Conservation (phyloP, 2,797 vertebrate genomes). For the Amazonetta brasiliensis region DNA sequence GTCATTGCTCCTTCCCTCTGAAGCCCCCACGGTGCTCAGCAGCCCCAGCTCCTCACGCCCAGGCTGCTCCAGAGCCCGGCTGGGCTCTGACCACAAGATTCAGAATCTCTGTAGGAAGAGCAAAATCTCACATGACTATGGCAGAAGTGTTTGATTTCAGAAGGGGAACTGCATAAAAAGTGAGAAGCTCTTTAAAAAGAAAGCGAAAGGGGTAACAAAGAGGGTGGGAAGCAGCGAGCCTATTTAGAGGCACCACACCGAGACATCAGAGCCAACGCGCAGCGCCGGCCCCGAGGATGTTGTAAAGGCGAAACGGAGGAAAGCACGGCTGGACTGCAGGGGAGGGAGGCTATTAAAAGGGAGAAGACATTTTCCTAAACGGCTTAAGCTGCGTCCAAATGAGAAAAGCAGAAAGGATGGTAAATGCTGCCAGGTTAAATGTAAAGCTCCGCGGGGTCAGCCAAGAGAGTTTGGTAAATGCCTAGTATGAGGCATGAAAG, state of each 20-base stretch:
- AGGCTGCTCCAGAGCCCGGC: background rate
- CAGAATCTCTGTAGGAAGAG: background rate
- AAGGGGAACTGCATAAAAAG: background rate
- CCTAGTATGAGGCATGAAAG: slow-evolving; percentile 6
- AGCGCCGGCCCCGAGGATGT: background rate
- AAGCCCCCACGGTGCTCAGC: background rate
- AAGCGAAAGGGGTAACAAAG: background rate
- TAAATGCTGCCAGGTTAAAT: slow-evolving; percentile 28
- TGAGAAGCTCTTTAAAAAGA: background rate
- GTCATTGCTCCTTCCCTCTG: background rate
- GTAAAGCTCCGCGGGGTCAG: background rate
- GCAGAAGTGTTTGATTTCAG: background rate
- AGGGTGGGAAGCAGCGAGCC: background rate
- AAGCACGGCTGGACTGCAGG: background rate
- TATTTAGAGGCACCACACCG: background rate
- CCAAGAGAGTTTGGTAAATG: background rate
- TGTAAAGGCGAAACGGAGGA: background rate
- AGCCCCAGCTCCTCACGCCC: background rate
- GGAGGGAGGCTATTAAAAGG: background rate
- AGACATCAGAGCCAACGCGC: background rate
- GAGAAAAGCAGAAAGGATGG: slow-evolving; percentile 22
- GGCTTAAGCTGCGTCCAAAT: background rate
- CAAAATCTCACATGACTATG: background rate
- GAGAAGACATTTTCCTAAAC: background rate
- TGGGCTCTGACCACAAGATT: background rate